Evolutionary conservation across 2,113 vertebrate genomes (phyloP), one percentile per base, ranked within the genome.

Genomic region (Oncorhynchus gorbuscha): DNA sequence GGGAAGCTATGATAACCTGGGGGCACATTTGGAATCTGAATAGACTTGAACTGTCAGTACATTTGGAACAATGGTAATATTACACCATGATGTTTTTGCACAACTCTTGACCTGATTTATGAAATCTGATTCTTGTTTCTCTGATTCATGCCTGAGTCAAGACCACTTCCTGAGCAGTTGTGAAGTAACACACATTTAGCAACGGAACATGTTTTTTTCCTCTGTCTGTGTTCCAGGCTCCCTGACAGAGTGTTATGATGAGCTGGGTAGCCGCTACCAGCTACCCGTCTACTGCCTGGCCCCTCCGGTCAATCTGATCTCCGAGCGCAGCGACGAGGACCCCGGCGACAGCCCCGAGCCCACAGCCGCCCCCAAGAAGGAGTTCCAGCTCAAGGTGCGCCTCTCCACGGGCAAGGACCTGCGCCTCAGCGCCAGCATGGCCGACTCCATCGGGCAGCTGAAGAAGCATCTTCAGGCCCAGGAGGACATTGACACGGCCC

Each of bases 261-360:
- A 99, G 87, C 94, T 99, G 30, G 98, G 98, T 24, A 99, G 96
- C 83, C 95, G 96, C 59, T 99, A 99, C 91, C 97, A 98, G 91
- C 95, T 99, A 67, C 98, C 98, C 0, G 95, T 99, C 28, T 99
- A 99, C 89, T 99, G 98, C 89, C 90, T 99, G 82, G 97, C 96
- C 0, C 97, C 98, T 0, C 97, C 97, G 0, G 83, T 99, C 81
- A 99, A 99, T 88, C 92, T 99, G 75, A 97, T 99, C 86, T 95
- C 95, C 35, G 97, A 99, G 84, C 94, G 95, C 81, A 94, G 94
- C 0, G 97, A 99, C n/a, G 97, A 98, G 20, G 97, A 98, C 84
- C 88, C 79, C 0, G 79, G 77, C 0, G 97, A 98, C 70, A 93
- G 93, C 0, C 91, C 94, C 0, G 96, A 98, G 22, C 93, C 95